Evolutionary conservation across 2,888 invertebrate species (phyloP), one percentile per base, ranked within the genome.

Genomic region (Caenorhabditis afra): DNA sequence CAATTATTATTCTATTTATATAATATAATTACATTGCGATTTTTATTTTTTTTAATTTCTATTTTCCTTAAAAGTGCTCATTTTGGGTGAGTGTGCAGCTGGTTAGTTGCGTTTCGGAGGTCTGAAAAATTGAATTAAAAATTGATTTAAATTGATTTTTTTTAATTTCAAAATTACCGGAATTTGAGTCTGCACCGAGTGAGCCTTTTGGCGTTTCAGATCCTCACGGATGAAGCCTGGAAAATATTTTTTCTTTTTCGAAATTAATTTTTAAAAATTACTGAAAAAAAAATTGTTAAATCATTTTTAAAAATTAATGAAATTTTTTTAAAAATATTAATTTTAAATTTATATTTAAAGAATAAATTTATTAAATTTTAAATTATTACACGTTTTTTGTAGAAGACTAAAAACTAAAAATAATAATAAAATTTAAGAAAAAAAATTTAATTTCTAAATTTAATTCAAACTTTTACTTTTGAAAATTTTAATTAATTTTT

Each of bases 181-280:
- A 50, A 83, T 80, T 44, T 77, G 68, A 7, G 73, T 70, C 22
- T 79, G 79, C 3, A 80, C 76, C 3, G 76, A 79, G 57, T 89
- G 89, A 11, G 91, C 91, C 58, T 87, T 89, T 79, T 92, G 92
- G 35, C 92, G 86, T 73, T 90, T 87, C 44, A 92, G 89, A 73
- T 92, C 91, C 14, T 91, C 89, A 68, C 89, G 88, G 64, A 91
- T 92, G 50, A 91, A 85, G 7, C 87, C 91, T 91, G 78, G 20
- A 87, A 83, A 66, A 8, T 3, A 16, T 37, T 37, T n/a, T n/a
- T n/a, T n/a, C n/a, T n/a, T n/a, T 23, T 23, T 23, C 4, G 50
- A 65, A 18, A 73, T 66, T 41, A 68, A 59, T 18, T 47, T 44
- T 67, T 10, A 50, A 55, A 47, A 12, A 35, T 52, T 22, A 20